Conservation (phyloP, 2,113 vertebrate genomes). For the Rhineura floridana region DNA sequence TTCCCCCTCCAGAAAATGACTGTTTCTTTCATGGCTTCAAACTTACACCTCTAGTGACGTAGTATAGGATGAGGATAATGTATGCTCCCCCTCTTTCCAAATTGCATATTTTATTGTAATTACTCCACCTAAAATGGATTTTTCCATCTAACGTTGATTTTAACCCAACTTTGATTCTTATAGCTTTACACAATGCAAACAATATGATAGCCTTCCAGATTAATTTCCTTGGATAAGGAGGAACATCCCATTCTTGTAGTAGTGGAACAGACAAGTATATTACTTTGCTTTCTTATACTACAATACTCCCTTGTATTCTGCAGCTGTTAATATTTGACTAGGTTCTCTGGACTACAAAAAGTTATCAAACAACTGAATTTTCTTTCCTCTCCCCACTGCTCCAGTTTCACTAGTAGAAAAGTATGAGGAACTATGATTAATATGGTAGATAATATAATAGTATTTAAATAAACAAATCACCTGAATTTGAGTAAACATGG, state of each 20-base stretch:
- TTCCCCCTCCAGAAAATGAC: too few relatives aligned
- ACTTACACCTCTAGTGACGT: too few relatives aligned
- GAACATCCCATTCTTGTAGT: neutral
- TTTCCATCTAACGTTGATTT: neutral
- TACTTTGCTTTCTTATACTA: neutral
- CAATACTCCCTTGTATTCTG: neutral
- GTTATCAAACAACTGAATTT: neutral
- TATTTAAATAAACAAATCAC: neutral
- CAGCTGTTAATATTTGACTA: slow-evolving; percentile 7
- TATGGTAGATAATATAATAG: neutral
- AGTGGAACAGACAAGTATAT: neutral
- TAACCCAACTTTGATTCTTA: neutral
- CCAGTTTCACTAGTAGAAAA: slow-evolving; percentile 1
- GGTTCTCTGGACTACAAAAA: neutral
- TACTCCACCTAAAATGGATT: slow-evolving; percentile 6
- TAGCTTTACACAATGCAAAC: rapidly evolving
- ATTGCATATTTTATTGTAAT: neutral
- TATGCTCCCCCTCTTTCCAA: slow-evolving; percentile 15
- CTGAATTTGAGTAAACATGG: neutral
- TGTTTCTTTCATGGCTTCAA: too few relatives aligned
- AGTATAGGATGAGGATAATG: too few relatives aligned
- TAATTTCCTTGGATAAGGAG: neutral
- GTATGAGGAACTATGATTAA: neutral
- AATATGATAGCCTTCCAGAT: slow-evolving; percentile 7
- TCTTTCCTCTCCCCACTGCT: neutral